Evolutionary conservation across 2,888 invertebrate genomes (phyloP), one percentile per base, ranked within the genome.

Genomic region (Creontiades dilutus): DNA sequence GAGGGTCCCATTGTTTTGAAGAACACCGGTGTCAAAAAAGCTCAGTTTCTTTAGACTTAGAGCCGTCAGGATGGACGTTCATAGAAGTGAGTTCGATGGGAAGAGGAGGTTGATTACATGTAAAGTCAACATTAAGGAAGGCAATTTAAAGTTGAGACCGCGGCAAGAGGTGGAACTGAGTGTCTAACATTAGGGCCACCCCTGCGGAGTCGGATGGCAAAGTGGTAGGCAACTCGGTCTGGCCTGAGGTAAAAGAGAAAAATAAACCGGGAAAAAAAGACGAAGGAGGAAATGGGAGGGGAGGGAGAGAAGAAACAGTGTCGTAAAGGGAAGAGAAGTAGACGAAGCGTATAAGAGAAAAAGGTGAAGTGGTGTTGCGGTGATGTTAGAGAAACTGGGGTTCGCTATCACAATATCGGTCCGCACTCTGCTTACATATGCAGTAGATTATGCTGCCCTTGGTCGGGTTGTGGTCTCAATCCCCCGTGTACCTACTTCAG

Each of bases 401-500:
- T 23, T 68, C 68, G 23, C 68, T 68, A 68, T 68, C 68, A 68
- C 68, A 68, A 68, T 23, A 68, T 68, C 68, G 68, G 16, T 12
- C 68, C 68, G 7, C 23, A 68, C 68, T 82, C 82, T 82, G 52
- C 82, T 82, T 82, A 52, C 52, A 52, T 82, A 82, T 82, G 82
- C 82, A 82, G 82, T 82, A 82, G 82, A 82, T 82, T 82, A 82
- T 52, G 82, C 82, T 48, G 82, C 82, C 68, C 68, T 68, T 68
- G 68, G 68, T 68, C 11, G 68, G 68, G 68, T 68, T 68, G 68
- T 11, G 68, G 68, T 68, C 68, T 68, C 23, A 68, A 68, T 68
- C 68, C 68, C 68, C 9, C 0, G 68, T 68, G 68, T 68, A 68
- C 68, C 27, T 23, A 68, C 68, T 68, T 68, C 68, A 23, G 19